Conservation (phyloP, 1,140 invertebrate genomes). For the Globodera ellingtonae region DNA sequence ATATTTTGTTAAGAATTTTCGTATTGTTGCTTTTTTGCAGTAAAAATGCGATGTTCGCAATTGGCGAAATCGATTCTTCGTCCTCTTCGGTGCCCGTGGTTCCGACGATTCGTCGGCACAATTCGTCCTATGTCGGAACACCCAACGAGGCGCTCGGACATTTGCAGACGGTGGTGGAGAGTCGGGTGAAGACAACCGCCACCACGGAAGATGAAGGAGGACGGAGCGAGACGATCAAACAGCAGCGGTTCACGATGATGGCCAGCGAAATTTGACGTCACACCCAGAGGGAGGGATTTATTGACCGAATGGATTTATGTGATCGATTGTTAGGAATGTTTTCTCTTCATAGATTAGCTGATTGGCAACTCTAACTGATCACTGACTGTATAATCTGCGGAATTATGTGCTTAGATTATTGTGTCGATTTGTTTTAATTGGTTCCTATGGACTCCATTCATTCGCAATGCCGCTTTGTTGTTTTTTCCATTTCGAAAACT, state of each 20-base stretch:
- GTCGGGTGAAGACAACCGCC: too few species aligned
- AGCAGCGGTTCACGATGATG: neutral
- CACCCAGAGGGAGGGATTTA: neutral
- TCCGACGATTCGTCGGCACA: conserved; percentile 27
- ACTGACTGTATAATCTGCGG: too few species aligned
- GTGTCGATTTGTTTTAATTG: too few species aligned
- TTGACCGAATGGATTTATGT: neutral
- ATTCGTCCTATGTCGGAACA: conserved; percentile 17
- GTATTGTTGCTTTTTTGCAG: neutral
- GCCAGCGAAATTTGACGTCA: neutral
- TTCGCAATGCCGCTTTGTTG: too few species aligned
- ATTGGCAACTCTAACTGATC: too few species aligned
- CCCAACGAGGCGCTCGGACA: neutral
- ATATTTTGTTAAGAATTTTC: neutral
- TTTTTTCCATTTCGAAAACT: too few species aligned
- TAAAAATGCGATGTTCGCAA: conserved; percentile 14
- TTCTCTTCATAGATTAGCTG: too few species aligned
- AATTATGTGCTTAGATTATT: too few species aligned
- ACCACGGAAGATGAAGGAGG: neutral
- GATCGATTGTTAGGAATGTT: too few species aligned
- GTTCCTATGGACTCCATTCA: too few species aligned
- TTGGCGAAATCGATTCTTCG: conserved; percentile 7
- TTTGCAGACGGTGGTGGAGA: neutral
- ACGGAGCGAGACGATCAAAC: neutral
- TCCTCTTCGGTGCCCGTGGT: neutral